Conservation (phyloP, 2,888 invertebrate genomes). For the Serrognathus titanus region DNA sequence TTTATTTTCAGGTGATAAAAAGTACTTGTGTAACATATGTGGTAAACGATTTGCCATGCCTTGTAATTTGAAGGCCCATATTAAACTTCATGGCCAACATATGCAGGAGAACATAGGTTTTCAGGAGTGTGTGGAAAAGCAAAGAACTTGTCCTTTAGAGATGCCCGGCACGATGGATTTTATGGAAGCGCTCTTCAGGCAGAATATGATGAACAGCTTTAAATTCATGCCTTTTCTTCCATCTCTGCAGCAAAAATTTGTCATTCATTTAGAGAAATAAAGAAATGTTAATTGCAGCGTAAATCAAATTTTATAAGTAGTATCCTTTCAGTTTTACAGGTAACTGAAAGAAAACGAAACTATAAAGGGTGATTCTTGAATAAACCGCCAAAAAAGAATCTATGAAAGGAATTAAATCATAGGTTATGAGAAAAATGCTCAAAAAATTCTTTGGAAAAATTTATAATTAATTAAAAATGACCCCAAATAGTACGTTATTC, state of each 20-base stretch:
- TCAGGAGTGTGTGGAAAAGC: not conserved
- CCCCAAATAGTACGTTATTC: too few species aligned
- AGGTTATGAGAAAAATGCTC: too few species aligned
- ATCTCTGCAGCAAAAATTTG: slow-evolving; percentile 12
- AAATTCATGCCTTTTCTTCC: not conserved
- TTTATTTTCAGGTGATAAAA: slow-evolving; percentile 26
- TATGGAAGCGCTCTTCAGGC: not conserved
- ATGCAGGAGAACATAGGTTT: not conserved
- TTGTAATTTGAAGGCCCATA: slow-evolving; percentile 32
- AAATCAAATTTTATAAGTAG: too few species aligned
- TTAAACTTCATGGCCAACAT: slow-evolving; percentile 25
- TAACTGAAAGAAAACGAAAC: too few species aligned
- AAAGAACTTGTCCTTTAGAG: not conserved
- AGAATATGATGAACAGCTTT: slow-evolving; percentile 3
- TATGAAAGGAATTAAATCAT: too few species aligned
- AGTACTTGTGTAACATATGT: slow-evolving; percentile 28
- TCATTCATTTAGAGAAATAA: slow-evolving; percentile 7
- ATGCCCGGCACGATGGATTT: not conserved
- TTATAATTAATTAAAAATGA: too few species aligned
- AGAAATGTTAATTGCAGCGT: not conserved
- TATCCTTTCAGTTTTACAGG: too few species aligned
- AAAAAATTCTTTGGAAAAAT: too few species aligned
- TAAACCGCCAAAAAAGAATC: too few species aligned
- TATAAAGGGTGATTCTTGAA: too few species aligned
- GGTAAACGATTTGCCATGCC: slow-evolving; percentile 31